Conservation (phyloP, 2,888 invertebrate genomes). For the Liopterus haemorrhoidalis region DNA sequence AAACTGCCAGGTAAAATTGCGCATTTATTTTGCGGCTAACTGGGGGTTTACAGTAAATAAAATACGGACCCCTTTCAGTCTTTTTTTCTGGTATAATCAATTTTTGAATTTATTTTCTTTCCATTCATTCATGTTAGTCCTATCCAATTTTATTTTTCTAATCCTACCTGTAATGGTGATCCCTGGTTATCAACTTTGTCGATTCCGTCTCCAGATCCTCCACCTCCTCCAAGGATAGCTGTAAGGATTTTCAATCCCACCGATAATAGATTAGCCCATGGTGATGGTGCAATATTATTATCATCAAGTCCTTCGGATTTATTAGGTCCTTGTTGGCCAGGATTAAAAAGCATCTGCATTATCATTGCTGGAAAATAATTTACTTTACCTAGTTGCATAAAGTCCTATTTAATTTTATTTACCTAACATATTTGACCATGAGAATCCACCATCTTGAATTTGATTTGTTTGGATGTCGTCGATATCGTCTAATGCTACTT, state of each 20-base stretch:
- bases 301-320: conserved; percentile 73
- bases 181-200: conserved; percentile 87
- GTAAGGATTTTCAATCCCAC: conserved; percentile 82
- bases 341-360: conserved; percentile 82
- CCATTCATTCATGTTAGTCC: conserved; percentile 29
- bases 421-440: conserved; percentile 83
- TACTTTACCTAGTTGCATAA: too few species aligned
- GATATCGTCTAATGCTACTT: conserved; percentile 74
- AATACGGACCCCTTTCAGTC: too few species aligned
- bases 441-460: conserved; percentile 72
- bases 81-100: too few species aligned
- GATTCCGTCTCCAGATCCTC: conserved; percentile 68
- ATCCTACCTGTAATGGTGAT: conserved; percentile 83
- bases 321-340: conserved; percentile 63
- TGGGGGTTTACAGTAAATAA: too few species aligned
- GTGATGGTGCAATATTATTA: conserved; percentile 62
- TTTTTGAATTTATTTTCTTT: conserved; percentile 13
- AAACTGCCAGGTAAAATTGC: too few species aligned
- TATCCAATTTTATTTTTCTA: too few species aligned
- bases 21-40: too few species aligned
- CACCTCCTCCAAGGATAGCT: conserved; percentile 73
- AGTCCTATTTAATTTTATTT: conserved; percentile 36
- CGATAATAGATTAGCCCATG: conserved; percentile 82
- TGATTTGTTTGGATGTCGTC: conserved; percentile 78
- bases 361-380: conserved; percentile 55